These are phyloP conservation scores for Oscheius sp. DNA, from an alignment of 1,140 invertebrate genomes.

Conservation along the genomic window DNA sequence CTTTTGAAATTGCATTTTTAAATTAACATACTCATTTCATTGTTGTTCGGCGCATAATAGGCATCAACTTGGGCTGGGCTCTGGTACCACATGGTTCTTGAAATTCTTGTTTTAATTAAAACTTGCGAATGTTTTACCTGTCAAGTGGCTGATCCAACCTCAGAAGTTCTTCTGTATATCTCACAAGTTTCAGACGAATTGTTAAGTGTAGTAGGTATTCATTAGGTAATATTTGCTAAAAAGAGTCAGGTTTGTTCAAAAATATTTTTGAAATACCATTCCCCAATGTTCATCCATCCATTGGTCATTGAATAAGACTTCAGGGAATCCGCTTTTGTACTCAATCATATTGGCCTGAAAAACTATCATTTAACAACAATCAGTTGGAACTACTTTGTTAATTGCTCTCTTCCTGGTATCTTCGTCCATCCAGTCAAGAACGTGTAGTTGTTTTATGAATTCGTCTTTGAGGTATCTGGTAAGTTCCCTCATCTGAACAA, in stretches of 20 bases:
- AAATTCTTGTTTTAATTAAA: too few relatives aligned
- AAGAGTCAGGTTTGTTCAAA: conserved; percentile 8
- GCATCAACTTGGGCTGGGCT: conserved; percentile 56
- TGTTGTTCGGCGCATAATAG: conserved; percentile 52
- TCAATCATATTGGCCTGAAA: conserved; percentile 45
- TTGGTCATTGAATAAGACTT: conserved; percentile 49
- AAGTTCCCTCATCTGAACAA: conserved; percentile 53
- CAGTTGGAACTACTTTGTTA: conserved; percentile 36
- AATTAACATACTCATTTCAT: conserved; percentile 53
- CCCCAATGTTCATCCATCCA: conserved; percentile 53
- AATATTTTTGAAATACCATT: conserved; percentile 36
- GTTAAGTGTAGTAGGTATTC: conserved; percentile 43
- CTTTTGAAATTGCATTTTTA: conserved; percentile 23
- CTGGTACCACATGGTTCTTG: conserved; percentile 46
- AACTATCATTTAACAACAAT: background rate
- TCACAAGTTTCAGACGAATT: conserved; percentile 42
- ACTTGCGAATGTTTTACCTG: background rate
- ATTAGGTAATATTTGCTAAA: conserved; percentile 29
- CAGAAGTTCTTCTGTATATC: conserved; percentile 38
- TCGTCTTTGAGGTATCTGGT: conserved; percentile 53
- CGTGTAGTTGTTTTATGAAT: conserved; percentile 52
- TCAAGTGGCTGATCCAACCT: conserved; percentile 33
- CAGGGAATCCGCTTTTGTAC: conserved; percentile 48
- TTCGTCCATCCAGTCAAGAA: conserved; percentile 59
- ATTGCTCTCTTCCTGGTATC: conserved; percentile 56